Conservation (phyloP, 2,888 invertebrate genomes). For the Hipparchia semele region DNA sequence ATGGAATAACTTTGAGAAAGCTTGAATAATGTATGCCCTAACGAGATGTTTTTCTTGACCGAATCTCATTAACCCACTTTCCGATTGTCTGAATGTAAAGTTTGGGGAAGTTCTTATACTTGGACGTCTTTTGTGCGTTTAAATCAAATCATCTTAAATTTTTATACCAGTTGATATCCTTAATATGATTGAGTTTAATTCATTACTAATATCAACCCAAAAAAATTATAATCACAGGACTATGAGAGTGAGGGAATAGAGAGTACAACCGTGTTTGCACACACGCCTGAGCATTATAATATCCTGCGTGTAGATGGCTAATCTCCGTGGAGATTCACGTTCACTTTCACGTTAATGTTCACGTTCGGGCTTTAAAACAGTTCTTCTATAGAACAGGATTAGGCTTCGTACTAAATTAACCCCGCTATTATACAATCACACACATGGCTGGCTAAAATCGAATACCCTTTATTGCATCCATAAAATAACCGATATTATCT, state of each 20-base stretch:
- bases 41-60: conserved; percentile 82
- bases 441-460: conserved; percentile 78
- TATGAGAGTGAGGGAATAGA: no score
- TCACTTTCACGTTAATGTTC: neutral
- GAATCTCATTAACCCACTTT: conserved; percentile 83
- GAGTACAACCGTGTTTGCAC: no score
- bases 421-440: conserved; percentile 62
- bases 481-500: conserved; percentile 82
- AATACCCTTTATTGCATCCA: conserved; percentile 78
- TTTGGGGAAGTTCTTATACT: conserved; percentile 74
- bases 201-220: neutral
- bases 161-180: conserved; percentile 15
- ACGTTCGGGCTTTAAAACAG: neutral
- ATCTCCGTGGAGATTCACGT: no score
- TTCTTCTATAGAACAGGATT: conserved; percentile 13
- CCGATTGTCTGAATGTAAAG: conserved; percentile 80
- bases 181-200: no score
- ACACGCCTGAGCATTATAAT: no score
- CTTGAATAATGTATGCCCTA: conserved; percentile 83
- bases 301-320: no score
- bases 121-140: conserved; percentile 70
- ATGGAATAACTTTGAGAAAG: conserved; percentile 79
- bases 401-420: conserved; percentile 24
- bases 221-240: neutral
- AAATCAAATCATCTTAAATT: conserved; percentile 57